A percentile compares a stretch with the other conserved stretches of the same genome.
Evolutionary conservation across 2,888 invertebrate genomes (phyloP).

Genomic region (Diplazon laetatorius): DNA sequence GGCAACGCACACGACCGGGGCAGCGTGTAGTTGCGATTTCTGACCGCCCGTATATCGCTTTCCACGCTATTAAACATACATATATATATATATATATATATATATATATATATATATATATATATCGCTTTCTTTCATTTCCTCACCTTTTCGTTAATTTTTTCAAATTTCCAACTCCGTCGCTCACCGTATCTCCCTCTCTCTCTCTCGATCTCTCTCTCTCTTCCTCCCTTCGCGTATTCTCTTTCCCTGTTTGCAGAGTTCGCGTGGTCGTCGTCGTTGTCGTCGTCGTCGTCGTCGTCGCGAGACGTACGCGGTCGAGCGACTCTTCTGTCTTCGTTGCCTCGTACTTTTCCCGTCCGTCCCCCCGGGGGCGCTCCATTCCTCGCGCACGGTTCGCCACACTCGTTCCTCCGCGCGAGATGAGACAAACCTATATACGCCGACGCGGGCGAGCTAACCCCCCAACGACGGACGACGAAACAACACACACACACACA

Average conservation of each 20-base stretch:
- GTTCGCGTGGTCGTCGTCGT: no score
- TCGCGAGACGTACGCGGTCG: slow-evolving; percentile 56
- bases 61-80: no score
- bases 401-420: slow-evolving; percentile 51
- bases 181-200: neutral
- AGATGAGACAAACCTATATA: slow-evolving; percentile 51
- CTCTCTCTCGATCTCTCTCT: neutral
- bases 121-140: no score
- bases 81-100: no score
- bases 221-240: slow-evolving; percentile 12
- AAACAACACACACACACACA: slow-evolving; percentile 41
- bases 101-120: no score
- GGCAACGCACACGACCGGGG: no score
- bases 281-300: no score
- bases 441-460: slow-evolving; percentile 52
- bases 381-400: slow-evolving; percentile 23
- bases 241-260: slow-evolving; percentile 15
- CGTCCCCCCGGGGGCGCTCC: slow-evolving; percentile 12
- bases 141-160: no score
- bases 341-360: slow-evolving; percentile 36
- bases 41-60: no score
- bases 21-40: no score
- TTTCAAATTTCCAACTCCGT: neutral
- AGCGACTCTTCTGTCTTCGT: slow-evolving; percentile 54
- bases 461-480: slow-evolving; percentile 26